Conservation (phyloP, 2,113 vertebrate genomes). For the Chroicocephalus ridibundus region DNA sequence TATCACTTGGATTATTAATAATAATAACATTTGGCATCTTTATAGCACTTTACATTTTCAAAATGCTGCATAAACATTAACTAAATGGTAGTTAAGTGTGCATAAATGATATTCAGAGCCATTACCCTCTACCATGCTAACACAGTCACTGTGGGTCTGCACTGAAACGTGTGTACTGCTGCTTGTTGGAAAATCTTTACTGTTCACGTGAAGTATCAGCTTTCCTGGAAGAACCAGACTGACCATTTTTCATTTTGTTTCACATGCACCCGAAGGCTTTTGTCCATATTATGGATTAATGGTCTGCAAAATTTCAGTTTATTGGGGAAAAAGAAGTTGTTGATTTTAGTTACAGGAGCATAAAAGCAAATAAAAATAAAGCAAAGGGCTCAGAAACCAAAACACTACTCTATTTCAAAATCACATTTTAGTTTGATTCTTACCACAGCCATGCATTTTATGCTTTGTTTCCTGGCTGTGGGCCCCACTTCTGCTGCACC, state of each 20-base stretch:
- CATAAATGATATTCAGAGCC: constrained; percentile 56
- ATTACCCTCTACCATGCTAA: constrained; percentile 34
- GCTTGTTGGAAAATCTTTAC: constrained; percentile 50
- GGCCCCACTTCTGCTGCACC: not conserved
- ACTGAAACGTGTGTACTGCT: not conserved
- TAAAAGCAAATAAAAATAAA: constrained; percentile 42
- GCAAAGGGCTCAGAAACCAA: not conserved
- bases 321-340: constrained; percentile 56
- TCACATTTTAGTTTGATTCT: not conserved
- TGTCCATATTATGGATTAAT: constrained; percentile 64
- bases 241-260: constrained; percentile 65
- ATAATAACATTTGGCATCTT: constrained; percentile 54
- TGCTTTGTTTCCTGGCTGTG: not conserved
- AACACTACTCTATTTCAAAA: not conserved
- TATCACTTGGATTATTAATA: constrained; percentile 51
- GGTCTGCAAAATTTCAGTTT: constrained; percentile 65
- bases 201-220: constrained; percentile 40
- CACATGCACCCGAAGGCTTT: not conserved
- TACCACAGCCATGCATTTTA: not conserved
- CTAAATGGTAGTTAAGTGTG: constrained; percentile 58
- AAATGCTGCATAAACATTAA: constrained; percentile 61
- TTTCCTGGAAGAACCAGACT: constrained; percentile 43
- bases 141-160: not conserved
- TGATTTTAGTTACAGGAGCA: constrained; percentile 53
- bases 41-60: constrained; percentile 47